Conservation (phyloP, 1,140 invertebrate species). For the Homarus americanus region DNA sequence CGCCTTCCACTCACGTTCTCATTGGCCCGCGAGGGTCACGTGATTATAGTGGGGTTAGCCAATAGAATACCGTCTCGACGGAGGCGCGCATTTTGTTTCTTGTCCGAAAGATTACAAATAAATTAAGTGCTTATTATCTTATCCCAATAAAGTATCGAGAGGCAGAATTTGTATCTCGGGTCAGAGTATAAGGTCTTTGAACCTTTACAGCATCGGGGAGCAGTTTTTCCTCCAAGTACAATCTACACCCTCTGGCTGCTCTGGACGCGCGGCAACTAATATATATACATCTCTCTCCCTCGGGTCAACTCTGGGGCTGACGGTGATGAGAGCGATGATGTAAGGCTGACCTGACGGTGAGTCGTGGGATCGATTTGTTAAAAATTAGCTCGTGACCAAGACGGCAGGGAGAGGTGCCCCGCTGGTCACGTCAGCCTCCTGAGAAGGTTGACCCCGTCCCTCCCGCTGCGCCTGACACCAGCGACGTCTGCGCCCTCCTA, state of each 20-base stretch:
- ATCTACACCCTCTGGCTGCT: too few species aligned
- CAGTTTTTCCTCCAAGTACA: too few species aligned
- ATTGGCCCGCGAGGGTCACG: constrained; percentile 48
- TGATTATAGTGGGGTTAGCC: constrained; percentile 48
- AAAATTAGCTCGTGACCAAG: constrained; percentile 65
- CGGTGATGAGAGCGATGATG: constrained; percentile 17
- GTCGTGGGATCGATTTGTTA: constrained; percentile 62
- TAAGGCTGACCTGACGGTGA: constrained; percentile 27
- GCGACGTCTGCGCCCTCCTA: neutral
- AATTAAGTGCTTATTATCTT: neutral
- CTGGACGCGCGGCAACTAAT: too few species aligned
- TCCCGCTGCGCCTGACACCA: neutral
- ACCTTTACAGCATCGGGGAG: too few species aligned
- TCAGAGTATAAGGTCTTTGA: too few species aligned
- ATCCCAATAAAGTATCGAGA: neutral
- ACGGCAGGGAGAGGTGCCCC: neutral
- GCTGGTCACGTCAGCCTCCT: constrained; percentile 48
- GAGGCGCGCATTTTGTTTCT: neutral
- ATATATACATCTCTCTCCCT: too few species aligned
- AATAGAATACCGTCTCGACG: constrained; percentile 20
- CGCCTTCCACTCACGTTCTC: constrained; percentile 61
- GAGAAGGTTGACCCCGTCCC: constrained; percentile 46
- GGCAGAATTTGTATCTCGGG: too few species aligned
- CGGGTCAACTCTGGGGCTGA: too few species aligned
- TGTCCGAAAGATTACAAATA: constrained; percentile 20